Percentiles rank a stretch among this genome's conserved stretches.
These are phyloP conservation scores for Andrena hattorfiana DNA, from an alignment of 2,888 invertebrate species.

Conservation along the genomic window DNA sequence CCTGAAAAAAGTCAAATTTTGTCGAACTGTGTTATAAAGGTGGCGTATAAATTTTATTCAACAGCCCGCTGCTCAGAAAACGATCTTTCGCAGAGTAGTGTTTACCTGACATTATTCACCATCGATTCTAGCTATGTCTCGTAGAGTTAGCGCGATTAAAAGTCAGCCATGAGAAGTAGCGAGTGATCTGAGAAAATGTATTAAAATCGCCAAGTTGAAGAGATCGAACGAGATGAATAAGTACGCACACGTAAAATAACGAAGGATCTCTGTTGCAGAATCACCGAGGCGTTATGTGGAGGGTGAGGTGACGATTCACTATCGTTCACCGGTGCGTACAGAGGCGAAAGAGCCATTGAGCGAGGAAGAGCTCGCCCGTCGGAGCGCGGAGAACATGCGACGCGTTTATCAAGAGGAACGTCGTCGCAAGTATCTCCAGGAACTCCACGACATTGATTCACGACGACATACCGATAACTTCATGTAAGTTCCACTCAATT, in stretches of 20 bases:
- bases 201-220: neutral
- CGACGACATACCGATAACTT: constrained; percentile 97
- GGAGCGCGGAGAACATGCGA: constrained; percentile 96
- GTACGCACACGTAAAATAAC: constrained; percentile 17
- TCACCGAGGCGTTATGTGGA: constrained; percentile 95
- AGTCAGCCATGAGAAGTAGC: neutral
- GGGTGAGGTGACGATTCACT: constrained; percentile 97
- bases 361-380: constrained; percentile 94
- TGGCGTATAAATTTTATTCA: neutral
- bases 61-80: neutral
- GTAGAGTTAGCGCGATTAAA: neutral
- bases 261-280: constrained; percentile 86
- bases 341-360: constrained; percentile 94
- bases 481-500: constrained; percentile 86
- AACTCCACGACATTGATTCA: constrained; percentile 97
- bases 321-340: constrained; percentile 94
- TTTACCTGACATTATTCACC: too few relatives aligned
- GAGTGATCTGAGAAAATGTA: neutral
- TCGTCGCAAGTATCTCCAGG: constrained; percentile 96
- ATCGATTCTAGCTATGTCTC: neutral
- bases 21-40: too few relatives aligned
- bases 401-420: constrained; percentile 95
- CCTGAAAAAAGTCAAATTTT: too few relatives aligned
- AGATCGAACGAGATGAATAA: constrained; percentile 3
- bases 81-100: neutral